Base-by-base conservation (phyloP, 2,113 vertebrate genomes). In the Pelecanoides urinatrix region DNA sequence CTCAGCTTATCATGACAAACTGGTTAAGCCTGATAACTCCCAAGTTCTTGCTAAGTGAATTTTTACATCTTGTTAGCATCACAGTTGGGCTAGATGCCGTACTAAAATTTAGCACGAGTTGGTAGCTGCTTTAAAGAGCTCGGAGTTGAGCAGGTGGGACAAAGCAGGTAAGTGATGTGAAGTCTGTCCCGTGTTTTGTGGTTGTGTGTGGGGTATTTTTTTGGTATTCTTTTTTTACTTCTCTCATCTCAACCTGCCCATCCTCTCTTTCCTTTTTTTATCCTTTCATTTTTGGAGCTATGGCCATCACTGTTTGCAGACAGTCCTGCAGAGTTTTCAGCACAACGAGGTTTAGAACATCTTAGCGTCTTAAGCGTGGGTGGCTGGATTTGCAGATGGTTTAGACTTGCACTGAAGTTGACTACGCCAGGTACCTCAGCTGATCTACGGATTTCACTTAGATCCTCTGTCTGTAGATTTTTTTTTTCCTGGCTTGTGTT, bases 181-280 rank as follows among this genome's bases (percentile, higher is more conserved):
- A 45, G 10, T 19, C 52, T 66, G 17, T 32, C 65, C 25, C 11
- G 6, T 9, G 13, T 66, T 59, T 44, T 66, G 27, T 20, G 36
- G 11, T 36, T n/a, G 20, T 4, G 11, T 6, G 13, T 25, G 36
- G 3, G 21, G 6, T n/a, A n/a, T n/a, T 65, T 7, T 42, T 30
- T 38, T 15, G 6, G 2, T 10, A 3, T 52, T 9, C 10, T 30
- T 5, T 11, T 50, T 16, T 26, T 1, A n/a, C 14, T 38, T 38
- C 7, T 32, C 26, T 27, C 2, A 0, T 63, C 40, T 55, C 40
- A 91, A 21, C 8, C 14, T 50, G n/a, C 40, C 38, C 10, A 12
- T 53, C 27, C 8, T 38, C 29, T 44, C 36, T 63, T 50, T 29
- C 34, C 26, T 26, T 21, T 53, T 53, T 36, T 68, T 8, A 9